Conservation (phyloP, 2,113 vertebrate genomes). For the Notarius lentiginosus region DNA sequence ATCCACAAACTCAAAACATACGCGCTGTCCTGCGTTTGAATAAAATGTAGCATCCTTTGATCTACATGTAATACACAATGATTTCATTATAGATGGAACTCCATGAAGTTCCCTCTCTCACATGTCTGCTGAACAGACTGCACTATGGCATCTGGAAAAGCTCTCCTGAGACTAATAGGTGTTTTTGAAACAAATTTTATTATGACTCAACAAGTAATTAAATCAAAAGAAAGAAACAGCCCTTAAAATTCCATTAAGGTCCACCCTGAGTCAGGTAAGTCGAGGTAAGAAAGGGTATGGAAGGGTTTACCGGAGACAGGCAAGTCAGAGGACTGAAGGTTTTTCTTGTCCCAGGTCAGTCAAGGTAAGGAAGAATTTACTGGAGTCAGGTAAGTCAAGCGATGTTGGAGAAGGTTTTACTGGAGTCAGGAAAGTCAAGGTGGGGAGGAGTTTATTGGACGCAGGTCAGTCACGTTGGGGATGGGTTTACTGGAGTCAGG, state of each 20-base stretch:
- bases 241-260: slow-evolving; percentile 12
- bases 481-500: background rate
- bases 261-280: slow-evolving; percentile 11
- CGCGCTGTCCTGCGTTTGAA: slow-evolving; percentile 56
- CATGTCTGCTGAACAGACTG: slow-evolving; percentile 19
- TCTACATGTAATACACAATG: slow-evolving; percentile 64
- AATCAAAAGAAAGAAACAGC: slow-evolving; percentile 9
- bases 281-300: background rate
- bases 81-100: slow-evolving; percentile 63
- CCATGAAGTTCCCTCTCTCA: slow-evolving; percentile 43
- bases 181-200: slow-evolving; percentile 28
- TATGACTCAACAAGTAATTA: slow-evolving; percentile 24
- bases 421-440: no score
- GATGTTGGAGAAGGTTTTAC: no score
- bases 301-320: background rate
- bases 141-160: slow-evolving; percentile 51
- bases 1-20: slow-evolving; percentile 64
- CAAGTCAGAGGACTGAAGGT: background rate
- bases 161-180: slow-evolving; percentile 39
- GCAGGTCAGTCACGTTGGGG: background rate
- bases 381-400: background rate
- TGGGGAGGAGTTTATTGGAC: background rate
- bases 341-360: background rate
- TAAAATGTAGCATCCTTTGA: slow-evolving; percentile 58
- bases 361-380: background rate